Conservation (phyloP, 2,888 invertebrate genomes). For the Deilephila porcellus region DNA sequence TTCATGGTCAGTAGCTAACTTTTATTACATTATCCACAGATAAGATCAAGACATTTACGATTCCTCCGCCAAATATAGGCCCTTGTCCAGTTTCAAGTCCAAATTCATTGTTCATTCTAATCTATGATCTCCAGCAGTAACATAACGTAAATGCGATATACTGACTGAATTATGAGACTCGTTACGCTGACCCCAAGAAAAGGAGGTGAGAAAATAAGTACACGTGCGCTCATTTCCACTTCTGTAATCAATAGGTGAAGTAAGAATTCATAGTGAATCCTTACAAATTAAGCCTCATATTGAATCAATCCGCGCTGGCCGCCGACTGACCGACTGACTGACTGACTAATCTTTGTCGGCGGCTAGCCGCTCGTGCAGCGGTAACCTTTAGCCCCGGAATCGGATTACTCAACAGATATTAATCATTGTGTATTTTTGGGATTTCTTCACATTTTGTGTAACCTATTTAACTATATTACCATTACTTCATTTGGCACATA, state of each 20-base stretch:
- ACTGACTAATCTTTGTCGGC: conserved; percentile 17
- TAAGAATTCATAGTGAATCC: conserved; percentile 48
- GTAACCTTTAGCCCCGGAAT: conserved; percentile 20
- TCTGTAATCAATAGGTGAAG: conserved; percentile 43
- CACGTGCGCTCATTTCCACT: neutral
- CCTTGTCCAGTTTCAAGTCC: no score
- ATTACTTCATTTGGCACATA: no score
- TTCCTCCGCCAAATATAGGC: no score
- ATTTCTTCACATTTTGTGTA: conserved; percentile 12
- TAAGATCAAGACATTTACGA: no score
- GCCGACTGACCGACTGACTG: conserved; percentile 25
- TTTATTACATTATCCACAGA: no score
- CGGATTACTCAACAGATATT: conserved; percentile 24
- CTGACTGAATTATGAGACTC: no score
- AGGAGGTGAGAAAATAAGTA: neutral
- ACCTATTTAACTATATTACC: neutral
- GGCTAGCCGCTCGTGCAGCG: conserved; percentile 19
- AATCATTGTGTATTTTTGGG: conserved; percentile 27
- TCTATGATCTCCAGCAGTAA: no score
- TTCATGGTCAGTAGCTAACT: no score
- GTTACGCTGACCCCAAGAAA: neutral
- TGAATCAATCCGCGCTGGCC: conserved; percentile 24
- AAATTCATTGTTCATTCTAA: no score
- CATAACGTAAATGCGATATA: no score
- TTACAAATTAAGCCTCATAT: conserved; percentile 41